These are phyloP conservation scores for Drosophila auraria DNA, from an alignment of 1,140 invertebrate species.

Conservation along the genomic window DNA sequence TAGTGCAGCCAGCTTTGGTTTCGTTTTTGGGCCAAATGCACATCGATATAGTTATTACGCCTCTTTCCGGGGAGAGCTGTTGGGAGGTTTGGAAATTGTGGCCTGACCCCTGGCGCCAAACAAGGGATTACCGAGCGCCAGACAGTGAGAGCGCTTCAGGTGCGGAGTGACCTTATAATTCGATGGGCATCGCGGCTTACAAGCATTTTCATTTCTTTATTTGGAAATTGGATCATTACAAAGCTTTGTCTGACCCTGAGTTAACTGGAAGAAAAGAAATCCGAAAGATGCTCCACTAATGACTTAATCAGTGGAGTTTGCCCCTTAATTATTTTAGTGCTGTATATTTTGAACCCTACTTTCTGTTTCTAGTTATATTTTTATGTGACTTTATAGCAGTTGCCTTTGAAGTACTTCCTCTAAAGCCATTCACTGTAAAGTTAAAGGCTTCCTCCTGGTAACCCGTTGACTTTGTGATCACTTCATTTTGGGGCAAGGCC, in stretches of 20 bases:
- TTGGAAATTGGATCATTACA: background rate
- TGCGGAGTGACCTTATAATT: constrained; percentile 2
- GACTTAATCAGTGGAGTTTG: background rate
- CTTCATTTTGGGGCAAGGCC: constrained; percentile 5
- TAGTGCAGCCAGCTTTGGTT: constrained; percentile 25
- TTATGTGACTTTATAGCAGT: too few relatives aligned
- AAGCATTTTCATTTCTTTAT: background rate
- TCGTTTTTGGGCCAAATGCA: constrained; percentile 18
- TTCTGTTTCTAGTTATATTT: background rate
- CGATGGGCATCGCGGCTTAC: background rate
- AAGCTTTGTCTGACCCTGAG: background rate
- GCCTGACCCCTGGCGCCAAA: constrained; percentile 10
- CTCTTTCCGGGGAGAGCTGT: background rate
- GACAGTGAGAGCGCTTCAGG: constrained; percentile 3
- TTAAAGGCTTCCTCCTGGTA: background rate
- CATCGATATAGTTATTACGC: constrained; percentile 49
- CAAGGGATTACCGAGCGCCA: constrained; percentile 5
- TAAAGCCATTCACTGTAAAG: background rate
- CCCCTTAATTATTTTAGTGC: too few relatives aligned
- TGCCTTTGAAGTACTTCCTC: background rate
- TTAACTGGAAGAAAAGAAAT: background rate
- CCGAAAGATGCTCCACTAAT: background rate
- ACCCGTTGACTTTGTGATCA: constrained; percentile 8
- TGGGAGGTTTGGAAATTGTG: background rate
- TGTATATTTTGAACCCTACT: too few relatives aligned